phyloP scores from a whole-genome alignment of 2,888 invertebrate genomes.

The Anthophora plumipes region DNA sequence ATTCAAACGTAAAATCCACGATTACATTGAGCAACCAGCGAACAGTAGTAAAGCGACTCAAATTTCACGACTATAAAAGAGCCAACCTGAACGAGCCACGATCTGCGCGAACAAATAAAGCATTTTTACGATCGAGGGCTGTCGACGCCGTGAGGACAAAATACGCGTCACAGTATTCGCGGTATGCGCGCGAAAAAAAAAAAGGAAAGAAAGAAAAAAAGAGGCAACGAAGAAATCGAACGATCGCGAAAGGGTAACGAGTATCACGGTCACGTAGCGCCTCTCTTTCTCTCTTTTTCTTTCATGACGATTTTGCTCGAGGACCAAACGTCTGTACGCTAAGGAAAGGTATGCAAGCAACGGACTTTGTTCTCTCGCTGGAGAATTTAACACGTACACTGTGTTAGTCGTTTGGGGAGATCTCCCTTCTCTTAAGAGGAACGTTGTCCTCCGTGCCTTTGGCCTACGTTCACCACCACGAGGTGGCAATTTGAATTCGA shows the following conservation, averaged over 20 bases:
- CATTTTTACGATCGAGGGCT: constrained; percentile 39
- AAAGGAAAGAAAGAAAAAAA: too few species aligned
- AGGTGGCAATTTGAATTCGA: not conserved
- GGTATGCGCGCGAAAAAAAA: not conserved
- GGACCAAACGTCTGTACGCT: constrained; percentile 27
- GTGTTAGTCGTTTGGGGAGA: not conserved
- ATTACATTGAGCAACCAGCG: constrained; percentile 4
- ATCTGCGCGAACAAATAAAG: constrained; percentile 16
- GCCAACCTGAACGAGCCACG: too few species aligned
- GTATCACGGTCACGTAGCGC: constrained; percentile 38
- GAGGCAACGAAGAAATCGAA: not conserved
- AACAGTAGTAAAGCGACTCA: constrained; percentile 27
- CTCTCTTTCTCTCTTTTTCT: not conserved
- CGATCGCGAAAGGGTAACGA: constrained; percentile 18
- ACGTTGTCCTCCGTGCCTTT: not conserved
- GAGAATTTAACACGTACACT: constrained; percentile 22
- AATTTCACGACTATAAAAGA: constrained; percentile 37
- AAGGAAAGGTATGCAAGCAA: constrained; percentile 30
- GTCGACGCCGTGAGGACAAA: constrained; percentile 38
- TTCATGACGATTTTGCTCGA: constrained; percentile 33
- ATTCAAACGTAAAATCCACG: not conserved
- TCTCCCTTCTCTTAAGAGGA: not conserved
- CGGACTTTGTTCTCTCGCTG: constrained; percentile 14
- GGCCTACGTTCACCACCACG: not conserved
- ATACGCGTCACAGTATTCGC: constrained; percentile 22